Evolutionary conservation across 2,797 vertebrate species (phyloP), one percentile per base, ranked within the genome.

Genomic region (Pangasius djambal): DNA sequence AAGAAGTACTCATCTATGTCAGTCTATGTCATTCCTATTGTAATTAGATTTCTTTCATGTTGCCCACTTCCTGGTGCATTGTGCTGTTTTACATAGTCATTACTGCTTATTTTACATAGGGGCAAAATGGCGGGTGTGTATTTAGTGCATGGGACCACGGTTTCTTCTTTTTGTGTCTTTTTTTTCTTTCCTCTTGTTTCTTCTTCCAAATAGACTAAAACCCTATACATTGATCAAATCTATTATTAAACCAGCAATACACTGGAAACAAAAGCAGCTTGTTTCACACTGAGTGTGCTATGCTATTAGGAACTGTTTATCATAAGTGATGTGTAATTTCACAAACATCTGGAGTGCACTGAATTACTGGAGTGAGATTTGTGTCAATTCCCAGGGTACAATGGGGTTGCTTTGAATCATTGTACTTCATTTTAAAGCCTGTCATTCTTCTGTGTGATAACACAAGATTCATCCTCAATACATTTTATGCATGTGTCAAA

Each of bases 321-420:
- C 61, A 67, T 31, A 84, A 67, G 61, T 31, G 25, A 25, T 67
- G 15, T 84, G 61, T 67, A n/a, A 84, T 67, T 65, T 65, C 61
- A 65, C 61, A 83, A 65, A 65, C 82, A 83, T 83, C 37, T 83
- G 82, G 61, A n/a, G 2, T 65, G 31, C 20, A 82, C 79, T 20
- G 81, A 63, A 63, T 83, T 44, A 28, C 34, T n/a, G 40, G 34
- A 28, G 37, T 48, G 22, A 50, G 25, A 84, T 67, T 84, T 83
- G 25, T 40, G 6, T 40, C 31, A 61, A 1, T 63, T 37, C 34
- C 57, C 57, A 63, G 28, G 67, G 57, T 40, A 83, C 37, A 63
- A 40, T 37, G 50, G 3, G 77, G 77, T 57, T 52, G 48, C 28
- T 57, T 20, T 50, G n/a, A 82, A 37, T 78, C n/a, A 78, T 16